Conservation (phyloP, 1,140 invertebrate species). For the Saxidomus purpurata region DNA sequence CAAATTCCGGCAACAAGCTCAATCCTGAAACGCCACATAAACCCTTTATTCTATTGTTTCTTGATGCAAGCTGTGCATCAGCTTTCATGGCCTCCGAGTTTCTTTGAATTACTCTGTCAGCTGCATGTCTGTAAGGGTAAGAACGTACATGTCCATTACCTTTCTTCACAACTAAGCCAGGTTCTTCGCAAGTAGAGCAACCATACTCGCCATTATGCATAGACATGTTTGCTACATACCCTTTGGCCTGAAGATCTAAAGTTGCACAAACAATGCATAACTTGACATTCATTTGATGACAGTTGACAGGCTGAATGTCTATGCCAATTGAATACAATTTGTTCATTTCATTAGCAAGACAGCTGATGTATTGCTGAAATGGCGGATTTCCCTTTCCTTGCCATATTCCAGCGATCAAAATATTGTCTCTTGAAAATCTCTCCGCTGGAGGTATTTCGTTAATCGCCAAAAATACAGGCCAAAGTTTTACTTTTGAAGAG, state of each 20-base stretch:
- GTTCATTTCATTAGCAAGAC: slow-evolving; percentile 42
- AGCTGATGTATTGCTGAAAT: slow-evolving; percentile 56
- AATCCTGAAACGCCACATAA: slow-evolving; percentile 41
- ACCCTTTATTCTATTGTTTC: too few relatives aligned
- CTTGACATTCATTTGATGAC: background rate
- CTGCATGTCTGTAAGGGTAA: slow-evolving; percentile 49
- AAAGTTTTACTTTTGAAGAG: slow-evolving; percentile 65
- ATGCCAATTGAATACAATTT: slow-evolving; percentile 42
- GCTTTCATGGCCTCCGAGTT: too few relatives aligned
- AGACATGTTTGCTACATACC: background rate
- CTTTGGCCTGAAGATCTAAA: slow-evolving; percentile 35
- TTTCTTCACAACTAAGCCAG: slow-evolving; percentile 52
- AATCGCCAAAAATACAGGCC: slow-evolving; percentile 67
- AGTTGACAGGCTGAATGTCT: background rate
- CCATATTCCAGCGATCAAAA: slow-evolving; percentile 64
- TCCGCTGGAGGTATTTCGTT: slow-evolving; percentile 56
- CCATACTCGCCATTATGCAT: slow-evolving; percentile 3
- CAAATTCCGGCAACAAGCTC: background rate
- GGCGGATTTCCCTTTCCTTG: slow-evolving; percentile 66
- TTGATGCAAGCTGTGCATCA: too few relatives aligned
- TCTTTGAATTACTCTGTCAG: too few relatives aligned
- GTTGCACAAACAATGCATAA: background rate
- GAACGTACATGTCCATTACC: slow-evolving; percentile 50
- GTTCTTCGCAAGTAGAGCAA: slow-evolving; percentile 58
- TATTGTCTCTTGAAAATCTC: slow-evolving; percentile 62